These are phyloP conservation scores for Dreissena rostriformis DNA, from an alignment of 1,140 invertebrate genomes.

Conservation along the genomic window DNA sequence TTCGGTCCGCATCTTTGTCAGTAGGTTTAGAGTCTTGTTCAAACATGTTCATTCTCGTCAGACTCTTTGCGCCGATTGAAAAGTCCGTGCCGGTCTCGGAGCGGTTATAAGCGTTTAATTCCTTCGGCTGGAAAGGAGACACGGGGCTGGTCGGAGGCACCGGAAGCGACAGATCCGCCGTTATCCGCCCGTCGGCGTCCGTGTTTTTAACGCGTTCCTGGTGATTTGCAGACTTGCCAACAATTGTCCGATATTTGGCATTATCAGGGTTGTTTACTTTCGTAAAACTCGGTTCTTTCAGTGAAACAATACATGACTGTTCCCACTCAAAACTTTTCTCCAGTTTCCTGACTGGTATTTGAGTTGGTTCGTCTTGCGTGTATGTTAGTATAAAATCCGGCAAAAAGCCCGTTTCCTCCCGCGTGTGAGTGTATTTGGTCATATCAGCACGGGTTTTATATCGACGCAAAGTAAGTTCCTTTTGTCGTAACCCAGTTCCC, in stretches of 20 bases:
- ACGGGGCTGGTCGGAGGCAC: slow-evolving; percentile 36
- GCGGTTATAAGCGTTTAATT: not conserved
- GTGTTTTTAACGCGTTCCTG: not conserved
- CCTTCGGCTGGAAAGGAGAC: slow-evolving; percentile 14
- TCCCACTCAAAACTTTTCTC: slow-evolving; percentile 41
- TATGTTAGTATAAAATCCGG: slow-evolving; percentile 58
- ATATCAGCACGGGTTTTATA: slow-evolving; percentile 49
- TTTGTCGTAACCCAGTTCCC: slow-evolving; percentile 48
- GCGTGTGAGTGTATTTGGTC: slow-evolving; percentile 10
- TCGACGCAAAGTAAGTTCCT: slow-evolving; percentile 35
- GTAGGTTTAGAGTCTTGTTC: not conserved
- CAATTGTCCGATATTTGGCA: not conserved
- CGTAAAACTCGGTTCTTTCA: slow-evolving; percentile 15
- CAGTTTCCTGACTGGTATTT: not conserved
- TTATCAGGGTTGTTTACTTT: not conserved
- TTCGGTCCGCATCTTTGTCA: not conserved
- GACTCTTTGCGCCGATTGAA: no score
- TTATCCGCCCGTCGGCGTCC: slow-evolving; percentile 5
- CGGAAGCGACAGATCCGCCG: slow-evolving; percentile 16
- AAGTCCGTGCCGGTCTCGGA: no score
- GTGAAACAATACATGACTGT: slow-evolving; percentile 31
- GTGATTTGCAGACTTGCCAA: not conserved
- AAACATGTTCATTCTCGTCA: not conserved
- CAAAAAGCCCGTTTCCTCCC: slow-evolving; percentile 38
- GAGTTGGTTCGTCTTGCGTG: slow-evolving; percentile 18